phyloP scores from a whole-genome alignment of 2,113 vertebrate genomes.

The Microtus pennsylvanicus region DNA sequence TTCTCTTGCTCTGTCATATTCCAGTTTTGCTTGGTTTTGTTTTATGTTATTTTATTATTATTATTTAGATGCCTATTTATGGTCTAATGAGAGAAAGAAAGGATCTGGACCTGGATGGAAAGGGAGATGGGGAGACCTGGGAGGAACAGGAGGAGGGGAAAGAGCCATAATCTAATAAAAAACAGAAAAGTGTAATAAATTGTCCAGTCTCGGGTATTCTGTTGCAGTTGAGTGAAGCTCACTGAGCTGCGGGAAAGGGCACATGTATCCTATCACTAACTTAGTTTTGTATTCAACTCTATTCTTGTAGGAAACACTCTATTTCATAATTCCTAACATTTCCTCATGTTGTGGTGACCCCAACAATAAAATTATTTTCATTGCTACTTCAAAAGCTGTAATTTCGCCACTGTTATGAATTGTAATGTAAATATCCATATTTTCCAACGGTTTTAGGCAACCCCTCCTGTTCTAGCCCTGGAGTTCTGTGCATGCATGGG shows the following conservation, averaged over 20 bases:
- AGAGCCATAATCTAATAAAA: background rate
- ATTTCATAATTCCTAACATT: too few species aligned
- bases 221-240: background rate
- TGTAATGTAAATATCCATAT: too few species aligned
- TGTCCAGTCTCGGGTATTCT: background rate
- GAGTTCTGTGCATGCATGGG: background rate
- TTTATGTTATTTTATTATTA: background rate
- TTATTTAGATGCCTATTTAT: background rate
- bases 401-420: too few species aligned
- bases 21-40: background rate
- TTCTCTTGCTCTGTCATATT: background rate
- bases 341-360: too few species aligned
- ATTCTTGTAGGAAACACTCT: background rate
- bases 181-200: background rate
- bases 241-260: background rate
- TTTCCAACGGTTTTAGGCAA: too few species aligned
- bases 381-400: too few species aligned
- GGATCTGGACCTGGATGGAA: background rate
- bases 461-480: background rate
- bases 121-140: background rate
- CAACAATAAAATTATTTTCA: too few species aligned
- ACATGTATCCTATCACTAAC: background rate
- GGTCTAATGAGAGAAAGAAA: background rate
- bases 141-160: background rate
- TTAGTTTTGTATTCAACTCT: background rate